Evolutionary conservation across 2,113 vertebrate genomes (phyloP).

Genomic region (Bambusicola thoracicus): DNA sequence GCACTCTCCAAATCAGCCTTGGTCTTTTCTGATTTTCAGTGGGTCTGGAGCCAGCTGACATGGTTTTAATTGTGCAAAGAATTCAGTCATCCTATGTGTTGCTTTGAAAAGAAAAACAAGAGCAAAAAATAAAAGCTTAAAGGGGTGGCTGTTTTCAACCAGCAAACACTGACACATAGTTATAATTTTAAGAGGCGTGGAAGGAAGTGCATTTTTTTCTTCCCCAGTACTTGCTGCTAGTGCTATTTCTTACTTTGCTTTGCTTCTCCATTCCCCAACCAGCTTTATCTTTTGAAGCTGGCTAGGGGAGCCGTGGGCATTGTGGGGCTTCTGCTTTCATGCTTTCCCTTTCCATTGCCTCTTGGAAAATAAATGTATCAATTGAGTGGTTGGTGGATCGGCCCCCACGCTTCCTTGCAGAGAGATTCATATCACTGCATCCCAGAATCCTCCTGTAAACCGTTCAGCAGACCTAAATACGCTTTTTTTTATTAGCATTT

Average conservation of each 20-base stretch:
- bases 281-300: slow-evolving; percentile 32
- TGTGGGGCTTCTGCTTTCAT: slow-evolving; percentile 26
- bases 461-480: slow-evolving; percentile 18
- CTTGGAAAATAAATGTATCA: slow-evolving; percentile 44
- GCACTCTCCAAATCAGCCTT: neutral
- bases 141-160: neutral
- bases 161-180: neutral
- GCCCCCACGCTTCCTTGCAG: neutral
- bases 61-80: neutral
- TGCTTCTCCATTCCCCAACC: neutral
- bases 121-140: neutral
- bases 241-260: neutral
- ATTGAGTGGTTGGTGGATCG: neutral
- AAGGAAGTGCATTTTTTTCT: neutral
- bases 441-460: slow-evolving; percentile 4
- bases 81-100: neutral
- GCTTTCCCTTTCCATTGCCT: slow-evolving; percentile 5
- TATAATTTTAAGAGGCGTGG: neutral
- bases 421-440: slow-evolving; percentile 2
- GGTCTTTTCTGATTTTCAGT: neutral
- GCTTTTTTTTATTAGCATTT: slow-evolving; percentile 34
- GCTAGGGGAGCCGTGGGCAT: neutral
- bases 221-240: neutral
- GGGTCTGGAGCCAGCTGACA: neutral
- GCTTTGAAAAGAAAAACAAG: neutral